Base-by-base conservation (phyloP, 2,797 vertebrate genomes). In the Natrix natrix region DNA sequence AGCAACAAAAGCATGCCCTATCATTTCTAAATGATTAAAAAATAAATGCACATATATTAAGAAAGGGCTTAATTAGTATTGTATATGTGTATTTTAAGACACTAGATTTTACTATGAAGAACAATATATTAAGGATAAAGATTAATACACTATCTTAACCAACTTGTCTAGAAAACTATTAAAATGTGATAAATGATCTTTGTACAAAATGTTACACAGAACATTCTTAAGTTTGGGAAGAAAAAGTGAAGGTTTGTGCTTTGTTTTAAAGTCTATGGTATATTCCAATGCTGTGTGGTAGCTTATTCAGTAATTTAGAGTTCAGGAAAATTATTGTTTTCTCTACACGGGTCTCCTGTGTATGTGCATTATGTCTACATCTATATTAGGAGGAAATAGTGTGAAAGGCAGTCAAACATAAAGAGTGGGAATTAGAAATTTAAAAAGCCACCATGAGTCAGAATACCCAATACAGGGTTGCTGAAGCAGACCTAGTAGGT, bases 21-120 rank as follows among this genome's bases (percentile, higher is more conserved):
- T 92, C 48, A 48, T 94, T 37, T 0, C 86, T 95, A 94, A 94
- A 94, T 95, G 93, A 92, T 95, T 96, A 92, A 94, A 95, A 94
- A 95, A 63, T 93, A 94, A 94, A 94, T 86, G 91, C 90, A 95
- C 93, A 91, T 57, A 92, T 95, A 91, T 92, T 92, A 59, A 96
- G 83, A 54, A 74, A 37, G 37, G 22, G 43, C 90, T 96, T 94
- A 92, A 91, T 96, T 95, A 96, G 94, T 2, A 66, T 26, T n/a
- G 74, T 48, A 43, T 24, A 43, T 87, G 20, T 86, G 59, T 90
- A 17, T 92, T 92, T 63, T 37, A 90, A 63, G 83, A 61, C n/a
- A 66, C 17, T 60, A 86, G 22, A 12, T 28, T 61, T 92, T n/a
- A 55, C 83, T 26, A 83, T 61, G 16, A 37, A 4, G 55, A 56